Base-by-base conservation (phyloP, 2,113 vertebrate genomes). In the Lethenteron reissneri region DNA sequence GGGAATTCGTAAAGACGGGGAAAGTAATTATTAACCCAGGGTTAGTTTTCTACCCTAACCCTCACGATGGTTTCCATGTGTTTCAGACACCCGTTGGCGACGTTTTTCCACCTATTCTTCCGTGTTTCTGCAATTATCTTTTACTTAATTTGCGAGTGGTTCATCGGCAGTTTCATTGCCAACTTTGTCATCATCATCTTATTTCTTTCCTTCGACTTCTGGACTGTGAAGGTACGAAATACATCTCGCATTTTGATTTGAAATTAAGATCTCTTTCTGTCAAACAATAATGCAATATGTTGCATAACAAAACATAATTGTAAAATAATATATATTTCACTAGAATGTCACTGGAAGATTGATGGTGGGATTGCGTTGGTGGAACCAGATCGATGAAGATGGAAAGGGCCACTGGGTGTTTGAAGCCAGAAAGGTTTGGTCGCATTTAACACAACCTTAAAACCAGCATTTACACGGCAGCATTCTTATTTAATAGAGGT, bases 81-180 rank as follows among this genome's bases (percentile, higher is more conserved):
- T 75, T 72, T 71, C 74, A 92, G 88, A 79, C 86, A 94, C 73
- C 87, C 90, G 2, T 10, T 88, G 76, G 87, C 87, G 73, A 85
- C 86, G 56, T 91, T 92, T 74, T 89, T 91, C 79, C 87, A 94
- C 76, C 81, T 94, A 10, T 90, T 94, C 77, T 92, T 95, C 80
- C 84, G 87, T 70, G 83, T 87, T 74, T 84, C 83, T 59, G 88
- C 89, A 75, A 87, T 87, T 60, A 12, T 91, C 72, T 80, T 82
- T 72, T 85, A 84, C 64, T 75, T 85, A 75, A 75, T 85, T 75
- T 87, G 84, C 74, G 84, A 87, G 78, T 87, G 84, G 85, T 86
- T 90, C 83, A 86, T 84, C 80, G 84, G 81, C 76, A 90, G 84
- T 79, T 94, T 90, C 75, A 81, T 86, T 41, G 83, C 82, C 73